Conservation (phyloP, 2,113 vertebrate genomes). For the Trogon surrucura region DNA sequence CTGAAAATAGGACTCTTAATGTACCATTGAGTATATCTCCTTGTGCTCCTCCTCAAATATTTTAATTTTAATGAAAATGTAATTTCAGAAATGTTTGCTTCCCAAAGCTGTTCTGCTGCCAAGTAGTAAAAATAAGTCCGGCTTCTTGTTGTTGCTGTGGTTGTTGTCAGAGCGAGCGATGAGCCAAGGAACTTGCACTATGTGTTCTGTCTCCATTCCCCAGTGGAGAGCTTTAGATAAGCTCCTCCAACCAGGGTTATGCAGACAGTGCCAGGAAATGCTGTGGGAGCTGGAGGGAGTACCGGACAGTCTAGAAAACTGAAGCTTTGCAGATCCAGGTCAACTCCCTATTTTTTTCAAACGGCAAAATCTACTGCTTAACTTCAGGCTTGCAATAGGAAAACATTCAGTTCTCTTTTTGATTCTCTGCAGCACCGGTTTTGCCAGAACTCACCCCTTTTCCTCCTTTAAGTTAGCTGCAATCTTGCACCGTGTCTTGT, state of each 20-base stretch:
- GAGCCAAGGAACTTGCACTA: constrained; percentile 60
- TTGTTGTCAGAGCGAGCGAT: neutral
- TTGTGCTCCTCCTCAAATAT: neutral
- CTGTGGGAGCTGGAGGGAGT: constrained; percentile 25
- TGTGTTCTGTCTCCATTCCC: constrained; percentile 58
- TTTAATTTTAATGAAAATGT: constrained; percentile 36
- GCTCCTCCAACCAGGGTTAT: neutral
- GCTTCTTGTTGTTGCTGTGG: constrained; percentile 33
- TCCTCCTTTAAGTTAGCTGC: neutral
- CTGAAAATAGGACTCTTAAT: neutral
- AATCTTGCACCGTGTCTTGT: neutral
- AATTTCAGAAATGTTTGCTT: constrained; percentile 24
- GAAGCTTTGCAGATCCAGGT: constrained; percentile 31
- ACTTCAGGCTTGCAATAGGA: neutral
- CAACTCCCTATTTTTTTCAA: neutral
- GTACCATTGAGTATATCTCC: neutral
- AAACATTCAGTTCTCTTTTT: neutral
- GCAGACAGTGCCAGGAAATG: constrained; percentile 37
- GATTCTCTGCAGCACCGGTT: neutral
- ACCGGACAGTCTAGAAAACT: neutral
- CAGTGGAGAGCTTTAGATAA: constrained; percentile 46
- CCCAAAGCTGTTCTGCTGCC: neutral
- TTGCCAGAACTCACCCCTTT: neutral
- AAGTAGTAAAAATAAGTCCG: constrained; percentile 49
- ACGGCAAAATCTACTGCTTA: neutral